Percentiles rank a stretch among this genome's conserved stretches.
Evolutionary conservation across 2,888 invertebrate genomes (phyloP).

Genomic region (Coenonympha arcania): DNA sequence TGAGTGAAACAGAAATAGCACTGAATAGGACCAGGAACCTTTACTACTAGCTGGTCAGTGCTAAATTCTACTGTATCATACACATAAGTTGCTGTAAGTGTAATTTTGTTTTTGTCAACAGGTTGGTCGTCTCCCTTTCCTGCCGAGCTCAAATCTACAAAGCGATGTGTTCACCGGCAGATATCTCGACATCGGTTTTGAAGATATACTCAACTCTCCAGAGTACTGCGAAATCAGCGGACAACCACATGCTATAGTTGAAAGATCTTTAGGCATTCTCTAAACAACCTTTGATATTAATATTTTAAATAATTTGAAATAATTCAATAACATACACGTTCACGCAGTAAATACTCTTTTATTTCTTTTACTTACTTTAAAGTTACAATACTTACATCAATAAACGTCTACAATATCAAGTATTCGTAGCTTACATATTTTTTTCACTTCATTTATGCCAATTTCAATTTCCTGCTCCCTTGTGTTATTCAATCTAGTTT

Average conservation of each 20-base stretch:
- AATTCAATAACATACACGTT: constrained; percentile 13
- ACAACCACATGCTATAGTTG: constrained; percentile 88
- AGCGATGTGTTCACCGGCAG: constrained; percentile 81
- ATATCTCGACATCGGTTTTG: constrained; percentile 83
- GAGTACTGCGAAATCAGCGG: constrained; percentile 83
- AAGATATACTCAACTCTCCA: constrained; percentile 82
- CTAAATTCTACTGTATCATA: no score
- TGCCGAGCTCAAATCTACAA: constrained; percentile 81
- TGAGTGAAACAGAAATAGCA: no score
- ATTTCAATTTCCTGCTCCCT: constrained; percentile 69
- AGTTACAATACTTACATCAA: constrained; percentile 1
- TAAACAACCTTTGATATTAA: constrained; percentile 31
- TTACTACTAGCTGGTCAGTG: no score
- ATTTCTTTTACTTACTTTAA: neutral
- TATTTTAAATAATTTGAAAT: constrained; percentile 16
- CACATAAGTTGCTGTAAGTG: no score
- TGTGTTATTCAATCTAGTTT: constrained; percentile 68
- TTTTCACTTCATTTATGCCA: constrained; percentile 79
- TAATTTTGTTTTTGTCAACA: constrained; percentile 33
- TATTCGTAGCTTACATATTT: constrained; percentile 77
- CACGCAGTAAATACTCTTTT: neutral
- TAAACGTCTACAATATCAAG: constrained; percentile 60
- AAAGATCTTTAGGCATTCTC: constrained; percentile 79
- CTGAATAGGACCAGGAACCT: no score
- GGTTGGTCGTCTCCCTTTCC: constrained; percentile 78